Evolutionary conservation across 2,797 vertebrate species (phyloP).

Genomic region (Argya squamiceps): DNA sequence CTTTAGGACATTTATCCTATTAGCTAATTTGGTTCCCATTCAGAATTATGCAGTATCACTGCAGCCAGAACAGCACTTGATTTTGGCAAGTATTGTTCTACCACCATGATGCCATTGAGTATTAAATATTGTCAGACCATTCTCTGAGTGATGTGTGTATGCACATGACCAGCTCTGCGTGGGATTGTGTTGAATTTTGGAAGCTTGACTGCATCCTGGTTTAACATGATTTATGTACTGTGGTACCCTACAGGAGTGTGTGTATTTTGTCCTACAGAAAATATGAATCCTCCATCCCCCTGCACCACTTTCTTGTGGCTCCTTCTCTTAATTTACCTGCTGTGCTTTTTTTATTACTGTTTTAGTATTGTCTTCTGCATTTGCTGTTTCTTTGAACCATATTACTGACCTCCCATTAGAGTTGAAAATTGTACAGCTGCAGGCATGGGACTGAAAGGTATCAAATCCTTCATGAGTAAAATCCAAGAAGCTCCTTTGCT

Average conservation of each 20-base stretch:
- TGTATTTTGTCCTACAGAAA: background rate
- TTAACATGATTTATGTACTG: background rate
- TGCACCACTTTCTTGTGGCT: accelerated
- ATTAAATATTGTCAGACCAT: background rate
- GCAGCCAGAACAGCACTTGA: background rate
- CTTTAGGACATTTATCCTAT: background rate
- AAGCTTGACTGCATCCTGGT: background rate
- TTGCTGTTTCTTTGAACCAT: background rate
- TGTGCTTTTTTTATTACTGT: background rate
- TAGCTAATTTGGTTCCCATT: background rate
- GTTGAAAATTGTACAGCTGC: background rate
- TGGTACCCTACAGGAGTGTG: background rate
- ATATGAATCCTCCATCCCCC: background rate
- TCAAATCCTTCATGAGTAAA: background rate
- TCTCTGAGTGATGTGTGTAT: background rate
- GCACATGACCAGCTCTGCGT: accelerated
- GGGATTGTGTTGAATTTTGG: background rate
- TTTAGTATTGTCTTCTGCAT: background rate
- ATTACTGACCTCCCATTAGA: background rate
- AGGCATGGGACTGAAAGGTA: background rate
- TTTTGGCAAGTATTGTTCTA: background rate
- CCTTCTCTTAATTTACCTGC: background rate
- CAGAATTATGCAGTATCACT: background rate
- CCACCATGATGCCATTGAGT: background rate
- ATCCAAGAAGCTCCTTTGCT: background rate